phyloP scores from a whole-genome alignment of 2,888 invertebrate species.

The Pseudeuparius sepicola region DNA sequence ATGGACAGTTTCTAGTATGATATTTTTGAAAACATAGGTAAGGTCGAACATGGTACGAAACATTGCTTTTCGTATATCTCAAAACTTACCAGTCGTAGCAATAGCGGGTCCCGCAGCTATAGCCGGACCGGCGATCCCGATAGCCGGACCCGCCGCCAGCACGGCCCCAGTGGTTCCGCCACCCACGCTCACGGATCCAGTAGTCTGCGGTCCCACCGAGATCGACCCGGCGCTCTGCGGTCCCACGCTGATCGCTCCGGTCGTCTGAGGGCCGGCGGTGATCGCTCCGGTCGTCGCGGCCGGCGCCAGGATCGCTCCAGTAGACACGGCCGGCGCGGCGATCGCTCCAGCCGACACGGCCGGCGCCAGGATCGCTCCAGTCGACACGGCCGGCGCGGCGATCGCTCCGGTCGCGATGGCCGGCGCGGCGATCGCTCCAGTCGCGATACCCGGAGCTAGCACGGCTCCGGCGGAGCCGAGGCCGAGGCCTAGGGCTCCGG shows the following conservation, averaged over 20 bases:
- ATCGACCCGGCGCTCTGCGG: too few species aligned
- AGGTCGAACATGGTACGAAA: too few species aligned
- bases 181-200: constrained; percentile 13
- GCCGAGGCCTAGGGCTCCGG: constrained; percentile 5
- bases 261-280: too few species aligned
- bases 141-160: constrained; percentile 20
- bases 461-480: constrained; percentile 10
- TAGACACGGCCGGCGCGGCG: constrained; percentile 9
- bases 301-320: too few species aligned
- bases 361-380: constrained; percentile 3
- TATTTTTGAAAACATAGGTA: too few species aligned
- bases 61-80: too few species aligned
- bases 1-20: too few species aligned
- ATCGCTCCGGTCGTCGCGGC: too few species aligned
- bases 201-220: too few species aligned
- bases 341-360: constrained; percentile 8
- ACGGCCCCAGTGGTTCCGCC: constrained; percentile 10
- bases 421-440: constrained; percentile 7
- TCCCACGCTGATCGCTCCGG: too few species aligned
- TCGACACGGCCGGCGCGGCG: constrained; percentile 10
- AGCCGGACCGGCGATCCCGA: constrained; percentile 22
- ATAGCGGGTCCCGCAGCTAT: constrained; percentile 30
- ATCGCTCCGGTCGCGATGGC: constrained; percentile 8
- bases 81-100: background rate
- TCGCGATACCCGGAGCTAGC: too few species aligned